These are phyloP conservation scores for Atherinomorus stipes DNA, from an alignment of 2,113 vertebrate species.

Conservation along the genomic window DNA sequence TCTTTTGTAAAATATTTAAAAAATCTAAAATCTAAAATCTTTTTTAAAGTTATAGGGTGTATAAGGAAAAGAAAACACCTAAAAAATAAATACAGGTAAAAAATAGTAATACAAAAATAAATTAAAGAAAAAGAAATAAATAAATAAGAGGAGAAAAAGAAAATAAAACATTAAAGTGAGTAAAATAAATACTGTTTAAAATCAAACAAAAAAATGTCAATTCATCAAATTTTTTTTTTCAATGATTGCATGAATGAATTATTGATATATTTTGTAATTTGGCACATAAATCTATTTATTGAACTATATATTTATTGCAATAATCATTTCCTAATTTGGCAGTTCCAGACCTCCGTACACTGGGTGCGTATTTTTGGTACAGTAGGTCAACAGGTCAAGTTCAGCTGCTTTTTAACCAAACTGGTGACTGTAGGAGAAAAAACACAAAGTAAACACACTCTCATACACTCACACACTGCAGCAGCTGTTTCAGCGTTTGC, in stretches of 20 bases:
- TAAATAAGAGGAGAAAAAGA: not conserved
- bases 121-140: not conserved
- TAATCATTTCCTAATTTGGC: not conserved
- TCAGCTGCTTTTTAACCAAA: slow-evolving; percentile 22
- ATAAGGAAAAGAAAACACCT: no score
- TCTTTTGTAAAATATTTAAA: no score
- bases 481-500: slow-evolving; percentile 64
- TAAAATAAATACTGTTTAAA: no score
- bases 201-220: no score
- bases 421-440: not conserved
- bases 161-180: no score
- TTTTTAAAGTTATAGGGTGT: no score
- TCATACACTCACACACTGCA: slow-evolving; percentile 30
- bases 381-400: slow-evolving; percentile 43
- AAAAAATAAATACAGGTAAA: no score
- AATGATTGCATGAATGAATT: not conserved
- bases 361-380: not conserved
- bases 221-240: no score
- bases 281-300: not conserved
- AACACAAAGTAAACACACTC: slow-evolving; percentile 38
- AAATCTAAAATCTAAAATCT: no score
- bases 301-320: not conserved
- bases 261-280: not conserved
- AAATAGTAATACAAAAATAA: no score
- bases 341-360: not conserved